A percentile compares a stretch with the other conserved stretches of the same genome.
Conservation (phyloP, 2,797 vertebrate species). For the Pagetopsis macropterus region DNA sequence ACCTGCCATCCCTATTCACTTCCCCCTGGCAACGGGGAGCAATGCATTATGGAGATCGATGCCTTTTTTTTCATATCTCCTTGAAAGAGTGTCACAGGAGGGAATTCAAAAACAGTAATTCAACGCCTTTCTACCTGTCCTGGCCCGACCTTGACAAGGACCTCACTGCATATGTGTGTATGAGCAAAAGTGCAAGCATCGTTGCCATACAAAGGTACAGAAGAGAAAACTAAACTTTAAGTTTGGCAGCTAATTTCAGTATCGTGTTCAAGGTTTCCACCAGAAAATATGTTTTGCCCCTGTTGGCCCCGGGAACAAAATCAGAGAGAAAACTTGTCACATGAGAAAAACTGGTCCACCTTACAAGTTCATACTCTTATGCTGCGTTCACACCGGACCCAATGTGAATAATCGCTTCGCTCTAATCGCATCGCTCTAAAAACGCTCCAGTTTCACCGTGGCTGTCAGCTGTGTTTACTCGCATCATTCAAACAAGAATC, state of each 20-base stretch:
- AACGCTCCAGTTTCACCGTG: too few species aligned
- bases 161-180: not conserved
- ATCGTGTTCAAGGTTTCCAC: not conserved
- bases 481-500: too few species aligned
- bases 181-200: slow-evolving; percentile 6
- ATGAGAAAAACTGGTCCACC: too few species aligned
- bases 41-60: slow-evolving; percentile 49
- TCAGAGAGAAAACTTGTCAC: too few species aligned
- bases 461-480: too few species aligned
- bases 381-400: too few species aligned
- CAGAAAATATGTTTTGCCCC: too few species aligned
- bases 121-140: slow-evolving; percentile 26
- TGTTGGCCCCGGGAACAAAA: too few species aligned
- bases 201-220: not conserved
- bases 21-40: slow-evolving; percentile 20
- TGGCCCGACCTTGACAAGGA: slow-evolving; percentile 32
- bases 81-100: slow-evolving; percentile 53
- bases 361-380: too few species aligned
- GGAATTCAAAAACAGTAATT: slow-evolving; percentile 48
- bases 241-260: not conserved
- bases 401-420: too few species aligned
- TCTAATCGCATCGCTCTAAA: too few species aligned
- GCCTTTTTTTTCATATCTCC: slow-evolving; percentile 30
- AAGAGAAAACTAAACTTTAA: not conserved
- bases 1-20: slow-evolving; percentile 15